These are phyloP conservation scores for Drosophila arizonae DNA, from an alignment of 1,140 invertebrate species.

Conservation along the genomic window DNA sequence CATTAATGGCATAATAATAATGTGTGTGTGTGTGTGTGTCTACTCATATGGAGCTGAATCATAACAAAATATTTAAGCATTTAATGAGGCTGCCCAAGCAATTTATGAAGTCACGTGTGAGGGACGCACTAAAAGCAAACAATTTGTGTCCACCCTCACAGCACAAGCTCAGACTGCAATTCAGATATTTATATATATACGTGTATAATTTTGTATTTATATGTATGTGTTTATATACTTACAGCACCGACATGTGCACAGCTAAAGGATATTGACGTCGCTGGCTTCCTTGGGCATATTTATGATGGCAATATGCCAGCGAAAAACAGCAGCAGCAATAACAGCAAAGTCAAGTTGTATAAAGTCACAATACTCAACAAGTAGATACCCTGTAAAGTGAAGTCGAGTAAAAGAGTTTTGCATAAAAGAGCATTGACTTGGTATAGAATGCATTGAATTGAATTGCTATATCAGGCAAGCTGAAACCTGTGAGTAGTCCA, in stretches of 20 bases:
- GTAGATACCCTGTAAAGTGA: background rate
- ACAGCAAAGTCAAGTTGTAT: too few relatives aligned
- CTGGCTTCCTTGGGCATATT: constrained; percentile 46
- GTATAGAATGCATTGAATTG: too few relatives aligned
- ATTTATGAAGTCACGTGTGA: constrained; percentile 60
- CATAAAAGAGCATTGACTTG: too few relatives aligned
- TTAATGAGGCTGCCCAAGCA: constrained; percentile 56
- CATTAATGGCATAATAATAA: background rate
- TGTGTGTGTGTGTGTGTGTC: background rate
- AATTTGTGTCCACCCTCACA: constrained; percentile 43
- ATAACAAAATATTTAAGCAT: constrained; percentile 31
- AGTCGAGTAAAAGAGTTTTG: background rate
- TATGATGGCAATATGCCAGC: constrained; percentile 60
- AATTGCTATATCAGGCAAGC: constrained; percentile 6
- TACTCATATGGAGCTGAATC: background rate
- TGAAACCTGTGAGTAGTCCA: background rate
- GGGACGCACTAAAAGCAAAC: constrained; percentile 68
- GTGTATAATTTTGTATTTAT: background rate
- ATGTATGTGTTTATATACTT: constrained; percentile 1
- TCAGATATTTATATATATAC: background rate
- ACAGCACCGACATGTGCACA: constrained; percentile 7
- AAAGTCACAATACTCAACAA: background rate
- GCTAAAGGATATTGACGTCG: constrained; percentile 47
- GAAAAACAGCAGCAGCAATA: constrained; percentile 2
- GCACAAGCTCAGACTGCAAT: background rate